Evolutionary conservation across 1,140 invertebrate genomes (phyloP), one percentile per base, ranked within the genome.

Genomic region (Lethrus apterus): DNA sequence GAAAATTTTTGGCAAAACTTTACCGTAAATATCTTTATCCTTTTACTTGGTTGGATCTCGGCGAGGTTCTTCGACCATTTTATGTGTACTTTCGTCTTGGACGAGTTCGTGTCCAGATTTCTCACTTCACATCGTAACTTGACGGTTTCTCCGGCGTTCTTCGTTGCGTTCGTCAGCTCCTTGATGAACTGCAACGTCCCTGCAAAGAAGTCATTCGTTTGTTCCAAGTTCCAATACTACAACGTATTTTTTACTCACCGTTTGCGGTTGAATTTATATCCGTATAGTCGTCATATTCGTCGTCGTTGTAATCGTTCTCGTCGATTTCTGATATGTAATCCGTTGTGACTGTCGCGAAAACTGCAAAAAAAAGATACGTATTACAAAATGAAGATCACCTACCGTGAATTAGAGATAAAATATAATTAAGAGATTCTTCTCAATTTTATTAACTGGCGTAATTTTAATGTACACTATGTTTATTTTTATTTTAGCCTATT

Each of bases 51-150:
- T 60, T 45, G 43, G 9, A 29, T 50, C 41, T 2, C 78, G 1
- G 74, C 75, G 54, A 77, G 74, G 58, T 86, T 81, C 60, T 81
- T 81, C 53, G 70, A 78, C 85, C 85, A 89, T 13, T 62, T 65
- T 50, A 86, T 75, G 40, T 69, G 71, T n/a, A 81, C 76, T 24
- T 70, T 70, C 5, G 35, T 48, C n/a, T 30, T 43, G 2, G 54
- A 52, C 17, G 49, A 46, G 31, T 60, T 57, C 1, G 38, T 10
- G 24, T 65, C 59, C 11, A 56, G 36, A 45, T 58, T 60, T 44
- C 63, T 57, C 5, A 82, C 81, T 58, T 85, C 81, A 59, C 84
- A 87, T 26, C 71, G 60, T 51, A 87, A 68, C 44, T 74, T 72
- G 2, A 80, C 74, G 2, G 64, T 69, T 17, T 78, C 75, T 2